These are phyloP conservation scores for Petrophora chlorosata DNA, from an alignment of 2,888 invertebrate genomes.

Conservation along the genomic window DNA sequence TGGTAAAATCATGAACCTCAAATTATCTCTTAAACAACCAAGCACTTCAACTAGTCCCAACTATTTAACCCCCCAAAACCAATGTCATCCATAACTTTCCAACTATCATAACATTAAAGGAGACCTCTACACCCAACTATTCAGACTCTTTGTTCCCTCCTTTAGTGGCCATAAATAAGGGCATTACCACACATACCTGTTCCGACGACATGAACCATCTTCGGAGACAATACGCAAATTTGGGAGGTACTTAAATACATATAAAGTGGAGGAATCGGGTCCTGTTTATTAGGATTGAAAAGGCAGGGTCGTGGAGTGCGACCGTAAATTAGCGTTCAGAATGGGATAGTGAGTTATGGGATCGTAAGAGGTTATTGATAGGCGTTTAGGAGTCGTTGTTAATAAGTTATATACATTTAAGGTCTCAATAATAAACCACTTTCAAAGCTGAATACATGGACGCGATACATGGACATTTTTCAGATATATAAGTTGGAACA, in stretches of 20 bases:
- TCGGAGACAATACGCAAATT: constrained; percentile 76
- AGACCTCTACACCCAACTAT: constrained; percentile 54
- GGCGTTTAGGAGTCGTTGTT: no score
- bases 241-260: constrained; percentile 71
- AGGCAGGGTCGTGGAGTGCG: constrained; percentile 45
- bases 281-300: constrained; percentile 60
- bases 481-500: no score
- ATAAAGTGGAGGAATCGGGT: constrained; percentile 66
- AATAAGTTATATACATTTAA: no score
- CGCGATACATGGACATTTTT: no score
- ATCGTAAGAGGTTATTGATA: constrained; percentile 16
- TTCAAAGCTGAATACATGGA: no score
- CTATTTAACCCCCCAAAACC: constrained; percentile 44
- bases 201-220: constrained; percentile 64
- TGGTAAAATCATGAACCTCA: background rate
- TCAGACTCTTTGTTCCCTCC: constrained; percentile 67
- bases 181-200: constrained; percentile 81
- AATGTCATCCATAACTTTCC: constrained; percentile 45
- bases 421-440: no score
- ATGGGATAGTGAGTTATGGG: constrained; percentile 15
- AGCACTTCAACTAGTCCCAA: constrained; percentile 20
- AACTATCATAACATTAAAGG: constrained; percentile 61
- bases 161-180: constrained; percentile 77
- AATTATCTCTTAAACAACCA: background rate
- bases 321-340: constrained; percentile 30